Base-by-base conservation (phyloP, 2,797 vertebrate species). In the Myotis pilosus region DNA sequence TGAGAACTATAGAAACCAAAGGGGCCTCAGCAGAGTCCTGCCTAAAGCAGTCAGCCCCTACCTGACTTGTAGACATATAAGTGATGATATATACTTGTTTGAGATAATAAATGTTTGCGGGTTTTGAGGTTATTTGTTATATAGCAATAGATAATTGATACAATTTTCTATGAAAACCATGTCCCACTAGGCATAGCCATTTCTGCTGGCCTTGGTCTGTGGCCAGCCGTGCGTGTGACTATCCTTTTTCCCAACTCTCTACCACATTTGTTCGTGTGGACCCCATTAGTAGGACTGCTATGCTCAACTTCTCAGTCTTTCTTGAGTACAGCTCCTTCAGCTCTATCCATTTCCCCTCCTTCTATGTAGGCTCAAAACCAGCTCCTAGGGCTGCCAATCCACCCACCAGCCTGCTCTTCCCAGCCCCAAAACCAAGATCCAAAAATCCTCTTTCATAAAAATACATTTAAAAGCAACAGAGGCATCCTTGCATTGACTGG, bases 71-170 rank as follows among this genome's bases (percentile, higher is more conserved):
- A 36, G 49, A 49, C 7, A 78, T 3, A 47, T 62, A 17, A 68
- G 19, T 62, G 41, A 83, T 49, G 51, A 33, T 64, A 49, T 33
- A 66, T 38, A 55, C 38, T 49, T 66, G 60, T 66, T 83, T 66
- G 30, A 25, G 30, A 49, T 49, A 49, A 49, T 49, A 83, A 66
- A 49, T 51, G 41, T 49, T 49, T 66, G 23, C 9, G 25, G 10
- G 16, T 62, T 11, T 74, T 69, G 41, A 49, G n/a, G n/a, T 36
- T 16, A 36, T 49, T 93, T 93, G 76, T 95, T 97, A 44, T 23
- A 41, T 22, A 86, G 74, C n/a, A 25, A 47, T 60, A 96, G 78
- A 11, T 94, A 22, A 83, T 60, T 51, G 23, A 49, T 87, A 82
- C 23, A 92, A 6, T 82, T 15, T 33, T 88, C 62, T 23, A 2